Evolutionary conservation across 2,797 vertebrate genomes (phyloP), one percentile per base, ranked within the genome.

Genomic region (Thripadectes ignobilis): DNA sequence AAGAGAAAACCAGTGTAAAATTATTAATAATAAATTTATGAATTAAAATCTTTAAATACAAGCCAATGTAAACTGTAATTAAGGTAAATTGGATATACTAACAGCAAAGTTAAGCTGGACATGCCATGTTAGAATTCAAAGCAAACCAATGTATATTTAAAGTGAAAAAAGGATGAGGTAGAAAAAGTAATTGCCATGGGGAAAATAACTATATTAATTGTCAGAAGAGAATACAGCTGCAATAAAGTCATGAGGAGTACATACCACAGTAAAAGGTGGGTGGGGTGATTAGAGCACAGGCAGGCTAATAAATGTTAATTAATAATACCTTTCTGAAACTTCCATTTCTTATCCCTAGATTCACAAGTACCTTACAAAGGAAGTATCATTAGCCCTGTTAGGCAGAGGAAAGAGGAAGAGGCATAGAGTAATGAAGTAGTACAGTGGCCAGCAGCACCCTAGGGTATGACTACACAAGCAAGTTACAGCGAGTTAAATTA

Each of bases 221-320:
- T 54, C 81, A 78, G 39, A 91, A 67, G 34, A 91, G 41, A 77
- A 74, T 36, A 58, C 20, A 88, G 45, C 43, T 69, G 21, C 81
- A 75, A 66, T 78, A 88, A 88, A 95, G 73, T 69, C 32, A 58
- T 23, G 71, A 58, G 23, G 32, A 91, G 14, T 32, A 30, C 14
- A 7, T 49, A 45, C 15, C 39, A 48, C 12, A 23, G 14, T 72
- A 80, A 78, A 92, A 59, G 66, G 63, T 65, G 74, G 48, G 52
- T 81, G 55, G 48, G 27, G 29, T 8, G 2, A 75, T 88, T 71
- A 85, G 18, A 51, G 39, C 62, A 55, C 19, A 51, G 54, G 46
- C 32, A 81, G 57, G 45, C 22, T 89, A 93, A 93, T 86, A 96
- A 88, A 84, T 54, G 63, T 55, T 88, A 93, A 89, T 79, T 94